Percentiles rank a stretch among this genome's conserved stretches.
phyloP scores from a whole-genome alignment of 1,140 invertebrate genomes.

The Cyclina sinensis region DNA sequence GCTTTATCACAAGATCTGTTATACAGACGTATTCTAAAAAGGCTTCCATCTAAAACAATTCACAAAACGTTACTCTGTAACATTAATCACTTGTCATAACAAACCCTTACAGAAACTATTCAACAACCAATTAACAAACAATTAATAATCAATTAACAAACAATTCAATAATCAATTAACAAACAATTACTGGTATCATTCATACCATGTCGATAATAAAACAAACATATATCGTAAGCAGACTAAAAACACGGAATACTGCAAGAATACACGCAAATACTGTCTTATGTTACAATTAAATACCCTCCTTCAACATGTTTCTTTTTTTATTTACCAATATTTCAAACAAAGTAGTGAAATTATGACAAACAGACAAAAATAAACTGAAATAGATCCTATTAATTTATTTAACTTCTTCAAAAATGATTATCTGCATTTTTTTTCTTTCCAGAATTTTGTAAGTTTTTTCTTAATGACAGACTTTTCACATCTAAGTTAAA shows the following conservation, averaged over 20 bases:
- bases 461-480: too few relatives aligned
- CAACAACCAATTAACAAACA: background rate
- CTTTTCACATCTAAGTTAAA: too few relatives aligned
- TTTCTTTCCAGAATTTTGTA: too few relatives aligned
- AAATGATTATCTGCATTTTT: too few relatives aligned
- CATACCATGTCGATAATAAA: slow-evolving; percentile 1
- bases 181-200: background rate
- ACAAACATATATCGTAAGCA: background rate
- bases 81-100: background rate
- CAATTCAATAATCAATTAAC: slow-evolving; percentile 17
- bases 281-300: background rate
- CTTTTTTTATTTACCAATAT: too few relatives aligned
- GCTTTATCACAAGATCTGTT: slow-evolving; percentile 19
- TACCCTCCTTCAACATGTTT: background rate
- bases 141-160: background rate
- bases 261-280: background rate
- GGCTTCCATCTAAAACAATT: background rate
- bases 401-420: too few relatives aligned
- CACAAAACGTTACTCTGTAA: background rate
- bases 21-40: slow-evolving; percentile 17
- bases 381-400: too few relatives aligned
- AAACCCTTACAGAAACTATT: background rate
- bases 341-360: too few relatives aligned
- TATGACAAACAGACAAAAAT: too few relatives aligned
- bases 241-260: slow-evolving; percentile 24